A percentile compares a stretch with the other conserved stretches of the same genome.
Evolutionary conservation across 2,797 vertebrate species (phyloP).

Genomic region (Myotis findleyi): DNA sequence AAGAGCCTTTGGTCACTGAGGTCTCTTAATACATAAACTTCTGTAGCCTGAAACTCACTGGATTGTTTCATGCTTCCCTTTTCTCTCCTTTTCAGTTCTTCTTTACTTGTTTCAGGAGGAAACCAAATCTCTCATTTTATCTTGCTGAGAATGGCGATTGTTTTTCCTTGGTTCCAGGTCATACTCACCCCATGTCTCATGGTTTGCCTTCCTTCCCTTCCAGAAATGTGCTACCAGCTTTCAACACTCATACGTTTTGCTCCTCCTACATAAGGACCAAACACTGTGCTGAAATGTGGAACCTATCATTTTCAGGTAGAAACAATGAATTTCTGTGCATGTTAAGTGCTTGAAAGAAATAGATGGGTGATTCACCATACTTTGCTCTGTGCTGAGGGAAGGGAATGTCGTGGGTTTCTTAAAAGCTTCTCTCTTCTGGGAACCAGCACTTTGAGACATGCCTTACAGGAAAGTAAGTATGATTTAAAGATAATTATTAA

Average conservation of each 20-base stretch:
- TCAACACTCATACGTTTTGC: background rate
- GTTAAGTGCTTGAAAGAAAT: background rate
- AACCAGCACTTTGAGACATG: background rate
- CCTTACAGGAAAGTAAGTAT: background rate
- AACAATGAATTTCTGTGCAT: constrained; percentile 7
- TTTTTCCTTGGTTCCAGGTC: background rate
- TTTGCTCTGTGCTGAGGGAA: background rate
- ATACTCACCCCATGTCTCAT: background rate
- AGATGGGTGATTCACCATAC: background rate
- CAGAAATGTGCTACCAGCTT: background rate
- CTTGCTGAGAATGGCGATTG: background rate
- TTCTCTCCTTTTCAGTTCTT: background rate
- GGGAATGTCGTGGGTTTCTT: background rate
- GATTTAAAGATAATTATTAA: constrained; percentile 6
- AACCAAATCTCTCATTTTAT: background rate
- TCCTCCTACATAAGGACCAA: background rate
- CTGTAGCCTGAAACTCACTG: background rate
- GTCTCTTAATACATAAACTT: background rate
- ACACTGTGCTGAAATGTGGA: background rate
- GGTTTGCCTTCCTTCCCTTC: background rate
- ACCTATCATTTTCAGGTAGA: background rate
- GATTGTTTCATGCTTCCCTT: background rate
- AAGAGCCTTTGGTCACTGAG: background rate
- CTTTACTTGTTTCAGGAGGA: background rate
- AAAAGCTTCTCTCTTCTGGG: background rate